Base-by-base conservation (phyloP, 2,113 vertebrate species). In the Anolis carolinensis region DNA sequence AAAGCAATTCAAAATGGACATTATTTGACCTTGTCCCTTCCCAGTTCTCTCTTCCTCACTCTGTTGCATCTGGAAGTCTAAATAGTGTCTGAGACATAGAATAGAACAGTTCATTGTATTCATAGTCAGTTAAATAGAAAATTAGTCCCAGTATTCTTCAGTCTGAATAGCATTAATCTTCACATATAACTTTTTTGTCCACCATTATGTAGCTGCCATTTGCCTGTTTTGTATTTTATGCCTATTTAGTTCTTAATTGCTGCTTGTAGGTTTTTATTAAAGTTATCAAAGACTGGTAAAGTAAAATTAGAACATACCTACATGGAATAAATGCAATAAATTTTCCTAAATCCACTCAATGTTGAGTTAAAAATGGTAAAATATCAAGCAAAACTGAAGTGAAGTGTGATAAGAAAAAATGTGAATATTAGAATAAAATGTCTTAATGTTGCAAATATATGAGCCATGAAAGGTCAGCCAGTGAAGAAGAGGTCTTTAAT, bases 401-500 rank as follows among this genome's bases (percentile, higher is more conserved):
- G 77, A 80, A 85, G 89, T 79, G 75, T 65, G 71, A 81, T 55
- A 65, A 81, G 86, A 84, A 83, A n/a, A 86, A 86, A 78, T 86
- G 83, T 59, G 71, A 50, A 55, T 78, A 90, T 82, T 73, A 76
- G 76, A 7, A 70, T 5, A 36, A 88, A 88, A 88, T 82, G 11
- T 6, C 59, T 2, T 63, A 50, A 67, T 81, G 67, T 85, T 81
- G 85, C 71, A 87, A 81, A 77, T 52, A 2, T 44, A 75, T 1
- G 11, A 79, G 82, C 34, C 82, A 86, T 83, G 62, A 82, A 77
- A 89, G 83, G 77, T 88, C 90, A 88, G 48, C 7, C 67, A 75
- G 55, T 25, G 76, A 59, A 73, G 39, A 70, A 86, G 84, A 91
- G 76, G n/a, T 87, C 72, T 34, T 88, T 94, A 94, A 91, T 90